Percentiles rank a stretch among this genome's conserved stretches.
phyloP scores from a whole-genome alignment of 2,888 invertebrate species.

The Apamea anceps region DNA sequence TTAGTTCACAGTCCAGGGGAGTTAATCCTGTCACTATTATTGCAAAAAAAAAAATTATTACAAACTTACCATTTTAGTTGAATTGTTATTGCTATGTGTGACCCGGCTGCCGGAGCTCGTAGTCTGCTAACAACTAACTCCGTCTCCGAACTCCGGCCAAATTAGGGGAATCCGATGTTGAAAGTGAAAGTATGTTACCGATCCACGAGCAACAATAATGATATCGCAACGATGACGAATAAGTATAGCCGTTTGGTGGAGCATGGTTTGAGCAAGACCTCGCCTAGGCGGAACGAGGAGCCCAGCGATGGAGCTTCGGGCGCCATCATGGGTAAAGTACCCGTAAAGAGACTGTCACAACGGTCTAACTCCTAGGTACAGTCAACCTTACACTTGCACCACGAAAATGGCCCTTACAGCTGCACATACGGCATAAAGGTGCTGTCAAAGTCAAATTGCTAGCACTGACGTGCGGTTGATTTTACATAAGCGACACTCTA shows the following conservation, averaged over 20 bases:
- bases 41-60: background rate
- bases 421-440: background rate
- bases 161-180: conserved; percentile 75
- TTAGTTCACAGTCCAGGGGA: background rate
- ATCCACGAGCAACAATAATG: conserved; percentile 76
- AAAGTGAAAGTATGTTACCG: conserved; percentile 82
- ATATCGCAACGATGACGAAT: conserved; percentile 79
- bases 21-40: background rate
- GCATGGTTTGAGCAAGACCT: conserved; percentile 55
- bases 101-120: conserved; percentile 55
- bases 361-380: background rate
- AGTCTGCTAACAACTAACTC: conserved; percentile 67
- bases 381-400: background rate
- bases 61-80: conserved; percentile 43
- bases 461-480: no score
- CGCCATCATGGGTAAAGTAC: background rate
- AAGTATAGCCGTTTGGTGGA: conserved; percentile 55
- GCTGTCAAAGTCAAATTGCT: no score
- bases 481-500: no score
- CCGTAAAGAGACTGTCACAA: background rate
- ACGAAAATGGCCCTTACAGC: background rate
- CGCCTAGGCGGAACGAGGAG: conserved; percentile 32
- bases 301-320: background rate
- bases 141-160: conserved; percentile 51
- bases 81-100: conserved; percentile 38